Evolutionary conservation across 2,113 vertebrate species (phyloP).

Genomic region (Eptesicus fuscus): DNA sequence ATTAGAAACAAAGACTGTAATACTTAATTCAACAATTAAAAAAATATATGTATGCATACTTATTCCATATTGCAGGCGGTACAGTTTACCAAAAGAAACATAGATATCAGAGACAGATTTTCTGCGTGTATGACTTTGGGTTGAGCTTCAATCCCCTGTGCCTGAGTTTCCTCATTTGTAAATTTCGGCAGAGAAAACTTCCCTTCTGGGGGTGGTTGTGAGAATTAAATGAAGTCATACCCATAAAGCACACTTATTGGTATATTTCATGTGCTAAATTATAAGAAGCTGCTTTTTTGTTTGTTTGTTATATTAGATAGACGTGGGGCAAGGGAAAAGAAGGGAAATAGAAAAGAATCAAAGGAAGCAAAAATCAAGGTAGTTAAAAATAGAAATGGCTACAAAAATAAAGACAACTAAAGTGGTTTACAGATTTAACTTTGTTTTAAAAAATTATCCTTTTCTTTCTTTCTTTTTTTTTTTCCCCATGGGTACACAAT

Average conservation of each 20-base stretch:
- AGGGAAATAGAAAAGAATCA: neutral
- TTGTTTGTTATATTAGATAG: neutral
- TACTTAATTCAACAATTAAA: neutral
- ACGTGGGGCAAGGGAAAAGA: neutral
- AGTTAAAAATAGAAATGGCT: neutral
- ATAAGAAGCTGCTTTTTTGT: neutral
- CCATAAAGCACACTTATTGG: neutral
- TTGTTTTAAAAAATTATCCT: conserved; percentile 31
- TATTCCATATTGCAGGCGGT: neutral
- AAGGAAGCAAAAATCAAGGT: neutral
- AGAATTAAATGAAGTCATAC: conserved; percentile 10
- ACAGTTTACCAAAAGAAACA: conserved; percentile 5
- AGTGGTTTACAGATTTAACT: neutral
- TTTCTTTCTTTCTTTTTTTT: neutral
- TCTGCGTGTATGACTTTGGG: neutral
- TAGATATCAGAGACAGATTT: neutral
- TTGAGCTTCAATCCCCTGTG: neutral
- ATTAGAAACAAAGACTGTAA: neutral
- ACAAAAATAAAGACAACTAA: neutral
- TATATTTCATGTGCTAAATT: neutral
- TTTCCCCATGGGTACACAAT: neutral
- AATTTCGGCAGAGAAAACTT: conserved; percentile 7
- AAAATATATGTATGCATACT: neutral
- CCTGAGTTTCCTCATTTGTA: conserved; percentile 11
- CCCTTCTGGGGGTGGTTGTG: neutral